Evolutionary conservation across 37 sponge, comb jelly and placozoan species (phyloP), one percentile per base, ranked within the genome.

Genomic region (Mnemiopsis leidyi): DNA sequence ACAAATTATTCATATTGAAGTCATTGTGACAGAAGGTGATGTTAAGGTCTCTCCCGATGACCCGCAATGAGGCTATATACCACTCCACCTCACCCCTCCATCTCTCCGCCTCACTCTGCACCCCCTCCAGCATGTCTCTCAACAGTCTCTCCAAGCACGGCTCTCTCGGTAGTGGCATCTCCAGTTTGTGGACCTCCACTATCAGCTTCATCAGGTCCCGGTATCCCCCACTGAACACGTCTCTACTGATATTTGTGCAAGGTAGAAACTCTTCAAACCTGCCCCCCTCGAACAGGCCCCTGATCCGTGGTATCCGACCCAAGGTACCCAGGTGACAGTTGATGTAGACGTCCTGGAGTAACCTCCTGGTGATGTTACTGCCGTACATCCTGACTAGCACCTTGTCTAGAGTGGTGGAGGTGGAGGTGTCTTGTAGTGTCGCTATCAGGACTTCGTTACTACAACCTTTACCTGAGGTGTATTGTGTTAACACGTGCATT

Each of bases 11-110:
- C 79, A 77, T 77, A 36, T 32, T 77, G 3, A 77, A 26, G 18
- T 77, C 79, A 77, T 77, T 77, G 79, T 77, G 79, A 32, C 79
- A 77, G 79, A 77, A 77, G 9, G 79, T 31, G 3, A 77, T 18
- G 36, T 32, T 26, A 33, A 77, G 1, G 79, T 77, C 32, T 0
- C 32, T 31, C 18, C 33, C 79, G 35, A 77, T 28, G 36, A 31
- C 32, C 18, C 7, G 7, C 32, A 77, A 36, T 5, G 32, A 34
- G 35, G 9, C 36, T 0, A 77, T 0, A 32, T 21, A 77, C 79
- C 79, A 77, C 7, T 77, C 79, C 20, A 77, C 35, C 33, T 77
- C 79, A 16, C 79, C 35, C 3, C 26, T 32, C 79, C 79, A 77
- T 18, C 30, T 16, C 36, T 77, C 79, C 36, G 32, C 3, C 1